Percentiles rank a stretch among this genome's conserved stretches.
phyloP scores from a whole-genome alignment of 2,113 vertebrate species.

The Hydrochoerus hydrochaeris region DNA sequence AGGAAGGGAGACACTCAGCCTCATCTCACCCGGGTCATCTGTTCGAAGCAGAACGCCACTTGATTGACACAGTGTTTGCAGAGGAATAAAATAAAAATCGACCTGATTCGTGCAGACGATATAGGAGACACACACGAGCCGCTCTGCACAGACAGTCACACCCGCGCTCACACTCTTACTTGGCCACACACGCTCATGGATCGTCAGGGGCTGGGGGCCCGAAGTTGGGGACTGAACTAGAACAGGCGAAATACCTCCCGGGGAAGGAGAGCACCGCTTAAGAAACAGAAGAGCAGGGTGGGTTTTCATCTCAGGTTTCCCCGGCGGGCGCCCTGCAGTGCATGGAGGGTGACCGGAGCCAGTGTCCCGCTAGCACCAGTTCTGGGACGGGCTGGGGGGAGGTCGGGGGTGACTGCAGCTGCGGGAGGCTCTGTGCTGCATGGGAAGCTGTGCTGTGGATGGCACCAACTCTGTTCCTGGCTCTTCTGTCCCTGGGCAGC shows the following conservation, averaged over 20 bases:
- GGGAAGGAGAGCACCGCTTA: conserved; percentile 81
- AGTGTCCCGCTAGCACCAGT: conserved; percentile 82
- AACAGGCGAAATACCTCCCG: conserved; percentile 73
- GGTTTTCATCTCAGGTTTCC: conserved; percentile 60
- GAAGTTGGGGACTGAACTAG: background rate
- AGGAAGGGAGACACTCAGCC: conserved; percentile 66
- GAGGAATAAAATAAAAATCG: conserved; percentile 62
- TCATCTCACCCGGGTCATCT: conserved; percentile 67
- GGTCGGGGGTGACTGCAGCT: conserved; percentile 49
- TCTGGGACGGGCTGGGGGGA: conserved; percentile 68
- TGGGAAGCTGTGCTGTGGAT: conserved; percentile 78
- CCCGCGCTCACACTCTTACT: background rate
- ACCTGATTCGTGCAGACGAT: conserved; percentile 75
- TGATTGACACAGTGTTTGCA: conserved; percentile 83
- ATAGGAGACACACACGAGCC: background rate
- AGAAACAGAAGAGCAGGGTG: background rate
- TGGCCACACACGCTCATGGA: background rate
- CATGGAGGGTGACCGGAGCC: conserved; percentile 64
- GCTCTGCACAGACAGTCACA: background rate
- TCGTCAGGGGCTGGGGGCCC: background rate
- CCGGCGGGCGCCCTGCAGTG: conserved; percentile 76
- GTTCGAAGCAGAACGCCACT: conserved; percentile 69
- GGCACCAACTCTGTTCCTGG: conserved; percentile 40
- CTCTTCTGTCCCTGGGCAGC: conserved; percentile 76
- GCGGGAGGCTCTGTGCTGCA: conserved; percentile 72